phyloP scores from a whole-genome alignment of 2,888 invertebrate genomes.

The Drosophila limbata region DNA sequence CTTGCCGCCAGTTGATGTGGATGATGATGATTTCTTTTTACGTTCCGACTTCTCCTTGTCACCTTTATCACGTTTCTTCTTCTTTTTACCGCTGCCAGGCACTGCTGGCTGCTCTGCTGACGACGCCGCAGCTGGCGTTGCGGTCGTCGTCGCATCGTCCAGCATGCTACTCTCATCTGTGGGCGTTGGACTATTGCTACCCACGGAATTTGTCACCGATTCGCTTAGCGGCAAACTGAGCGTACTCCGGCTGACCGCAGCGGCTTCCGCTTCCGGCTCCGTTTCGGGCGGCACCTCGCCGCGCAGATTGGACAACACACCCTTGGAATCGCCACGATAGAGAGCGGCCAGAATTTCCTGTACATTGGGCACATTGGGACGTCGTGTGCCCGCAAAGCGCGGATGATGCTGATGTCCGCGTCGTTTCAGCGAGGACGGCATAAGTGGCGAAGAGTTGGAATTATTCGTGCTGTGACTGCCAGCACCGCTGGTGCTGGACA shows the following conservation, averaged over 20 bases:
- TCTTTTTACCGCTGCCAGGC: constrained; percentile 49
- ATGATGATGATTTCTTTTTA: constrained; percentile 68
- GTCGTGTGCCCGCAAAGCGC: constrained; percentile 88
- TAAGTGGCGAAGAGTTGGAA: constrained; percentile 54
- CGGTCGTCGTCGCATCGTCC: constrained; percentile 70
- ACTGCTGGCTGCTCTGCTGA: constrained; percentile 12
- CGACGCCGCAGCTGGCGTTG: constrained; percentile 30
- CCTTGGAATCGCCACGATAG: constrained; percentile 83
- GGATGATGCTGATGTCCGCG: constrained; percentile 92
- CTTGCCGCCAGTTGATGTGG: constrained; percentile 37
- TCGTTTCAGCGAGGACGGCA: constrained; percentile 85
- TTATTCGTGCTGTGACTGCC: constrained; percentile 67
- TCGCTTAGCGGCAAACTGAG: constrained; percentile 82
- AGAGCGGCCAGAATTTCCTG: constrained; percentile 85
- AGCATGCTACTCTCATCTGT: constrained; percentile 84
- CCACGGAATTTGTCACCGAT: constrained; percentile 80
- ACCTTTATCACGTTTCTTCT: constrained; percentile 72
- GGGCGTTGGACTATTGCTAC: constrained; percentile 84
- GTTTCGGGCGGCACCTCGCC: constrained; percentile 47
- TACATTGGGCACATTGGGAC: constrained; percentile 86
- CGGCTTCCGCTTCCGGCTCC: constrained; percentile 39
- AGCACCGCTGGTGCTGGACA: constrained; percentile 76
- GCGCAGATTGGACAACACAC: constrained; percentile 79
- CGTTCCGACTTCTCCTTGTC: constrained; percentile 72
- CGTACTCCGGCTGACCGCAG: constrained; percentile 57